Evolutionary conservation across 2,888 invertebrate genomes (phyloP), one percentile per base, ranked within the genome.

Genomic region (Cosmopolites sordidus): DNA sequence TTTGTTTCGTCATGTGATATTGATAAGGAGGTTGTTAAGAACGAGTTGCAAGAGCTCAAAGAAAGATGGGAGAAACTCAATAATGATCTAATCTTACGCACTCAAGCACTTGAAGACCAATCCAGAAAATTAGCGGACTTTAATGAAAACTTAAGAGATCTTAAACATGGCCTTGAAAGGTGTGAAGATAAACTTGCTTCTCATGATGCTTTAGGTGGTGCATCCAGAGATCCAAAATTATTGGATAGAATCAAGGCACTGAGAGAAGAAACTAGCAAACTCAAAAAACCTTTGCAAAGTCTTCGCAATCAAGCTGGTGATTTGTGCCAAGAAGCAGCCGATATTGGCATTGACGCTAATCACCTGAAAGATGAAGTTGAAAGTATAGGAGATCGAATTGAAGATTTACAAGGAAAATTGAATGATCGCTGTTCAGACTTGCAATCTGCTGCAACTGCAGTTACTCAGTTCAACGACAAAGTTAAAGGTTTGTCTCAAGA

Each of bases 11-110:
- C 89, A 42, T 94, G 94, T 63, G 95, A 96, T 69, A 84, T 88
- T 45, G 95, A 96, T 68, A 92, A 94, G 69, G 93, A 94, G 43
- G 83, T 89, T 1, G 89, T 97, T 1, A 86, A 90, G 68, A 84
- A 83, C 37, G 89, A 92, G 67, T 76, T 96, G 2, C 82, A 86
- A 61, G 81, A 82, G 62, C 83, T 94, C 73, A 92, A 89, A 73
- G 86, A 87, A 60, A 79, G 92, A 61, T 96, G 96, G 96, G 93
- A 96, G 67, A 83, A 83, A 65, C 79, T 97, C 6, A 93, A 93
- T 73, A 90, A 91, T 66, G 90, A 85, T 65, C 78, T 92, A 2
- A 77, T 86, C 45, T 83, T 86, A 56, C 82, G 86, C 66, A 84
- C 87, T 18, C 89, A 90, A 67, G 84, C 83, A 66, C 73, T 92